Base-by-base conservation (phyloP, 2,113 vertebrate species). In the Spermophilus dauricus region DNA sequence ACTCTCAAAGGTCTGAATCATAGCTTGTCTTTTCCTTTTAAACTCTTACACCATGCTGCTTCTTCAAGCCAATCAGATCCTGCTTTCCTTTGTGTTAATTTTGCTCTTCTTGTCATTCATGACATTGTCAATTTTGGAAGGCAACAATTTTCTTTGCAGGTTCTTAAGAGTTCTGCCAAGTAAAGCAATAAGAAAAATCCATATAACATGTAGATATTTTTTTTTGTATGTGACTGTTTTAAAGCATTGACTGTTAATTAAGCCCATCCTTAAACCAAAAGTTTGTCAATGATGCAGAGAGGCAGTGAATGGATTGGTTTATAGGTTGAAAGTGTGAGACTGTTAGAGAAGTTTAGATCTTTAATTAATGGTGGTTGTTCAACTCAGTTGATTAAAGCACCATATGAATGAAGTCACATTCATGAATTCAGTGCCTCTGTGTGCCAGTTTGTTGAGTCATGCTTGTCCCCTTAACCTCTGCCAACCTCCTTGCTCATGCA, bases 291-390 rank as follows among this genome's bases (percentile, higher is more conserved):
- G 48, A 51, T 87, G 12, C 24, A 42, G 61, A 84, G 37, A 86
- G 85, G 94, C 51, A 85, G 70, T 58, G 37, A 77, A 69, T 87
- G 24, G 77, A 77, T 56, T 94, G 81, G 91, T 85, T 63, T 94
- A 81, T 90, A 92, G 45, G 65, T 77, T 30, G 53, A 45, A 86
- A 16, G 42, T 70, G 4, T 42, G 48, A 16, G 39, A 84, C 13
- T 84, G 14, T 67, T 65, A 63, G n/a, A 95, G 34, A 81, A 4
- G 22, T 69, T 94, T 86, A 92, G 48, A 53, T 76, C 65, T 95
- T 96, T 97, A 97, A 97, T 97, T 96, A 92, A 87, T 37, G 67
- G 63, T 84, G 83, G 28, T 94, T 95, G 56, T 86, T 96, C 73
- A 91, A 61, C 73, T 87, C 58, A 77, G 48, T 61, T 94, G 85